These are phyloP conservation scores for Cryptops parisi DNA, from an alignment of 2,888 invertebrate species.

Conservation along the genomic window DNA sequence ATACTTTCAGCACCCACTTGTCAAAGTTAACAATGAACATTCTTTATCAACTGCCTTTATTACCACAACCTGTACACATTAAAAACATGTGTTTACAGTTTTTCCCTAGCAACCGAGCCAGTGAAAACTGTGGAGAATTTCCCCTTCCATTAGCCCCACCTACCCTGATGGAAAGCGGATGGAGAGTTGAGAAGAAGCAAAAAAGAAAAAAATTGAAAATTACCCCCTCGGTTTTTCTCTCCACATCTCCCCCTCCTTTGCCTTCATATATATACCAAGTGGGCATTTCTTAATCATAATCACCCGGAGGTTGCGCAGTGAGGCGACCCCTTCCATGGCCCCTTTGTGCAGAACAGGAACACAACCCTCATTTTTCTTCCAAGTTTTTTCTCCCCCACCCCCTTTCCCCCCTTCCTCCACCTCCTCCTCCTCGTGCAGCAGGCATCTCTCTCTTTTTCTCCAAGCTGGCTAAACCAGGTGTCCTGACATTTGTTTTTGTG, in stretches of 20 bases:
- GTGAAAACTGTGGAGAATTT: too few species aligned
- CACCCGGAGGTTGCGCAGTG: background rate
- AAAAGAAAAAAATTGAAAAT: too few species aligned
- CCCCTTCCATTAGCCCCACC: background rate
- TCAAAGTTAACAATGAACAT: too few species aligned
- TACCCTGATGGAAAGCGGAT: background rate
- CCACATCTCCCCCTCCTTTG: background rate
- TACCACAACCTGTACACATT: too few species aligned
- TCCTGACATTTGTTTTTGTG: too few species aligned
- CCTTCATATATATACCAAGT: background rate
- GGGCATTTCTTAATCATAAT: conserved; percentile 12
- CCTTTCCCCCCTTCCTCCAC: background rate
- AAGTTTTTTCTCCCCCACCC: background rate
- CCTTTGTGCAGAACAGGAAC: background rate
- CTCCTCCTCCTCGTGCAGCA: background rate
- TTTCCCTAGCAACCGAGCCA: too few species aligned
- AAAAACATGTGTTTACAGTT: too few species aligned
- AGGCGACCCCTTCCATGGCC: background rate
- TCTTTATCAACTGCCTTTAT: too few species aligned
- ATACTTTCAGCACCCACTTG: too few species aligned
- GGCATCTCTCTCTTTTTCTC: too few species aligned
- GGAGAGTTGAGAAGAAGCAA: background rate
- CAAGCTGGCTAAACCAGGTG: too few species aligned
- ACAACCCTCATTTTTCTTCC: background rate
- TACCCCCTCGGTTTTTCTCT: background rate